Evolutionary conservation across 2,888 invertebrate genomes (phyloP).

Genomic region (Euplagia quadripunctaria): DNA sequence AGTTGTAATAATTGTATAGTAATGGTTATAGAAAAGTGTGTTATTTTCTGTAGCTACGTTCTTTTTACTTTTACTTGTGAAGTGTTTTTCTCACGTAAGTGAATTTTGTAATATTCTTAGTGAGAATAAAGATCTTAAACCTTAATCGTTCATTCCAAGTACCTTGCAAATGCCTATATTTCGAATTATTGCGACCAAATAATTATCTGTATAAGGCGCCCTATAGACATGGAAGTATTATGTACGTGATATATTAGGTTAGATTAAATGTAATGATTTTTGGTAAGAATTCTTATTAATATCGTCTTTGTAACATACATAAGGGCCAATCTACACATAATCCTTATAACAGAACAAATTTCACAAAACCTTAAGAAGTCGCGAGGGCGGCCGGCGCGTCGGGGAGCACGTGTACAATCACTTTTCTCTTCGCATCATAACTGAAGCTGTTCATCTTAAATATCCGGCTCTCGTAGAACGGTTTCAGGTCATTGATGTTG

Average conservation of each 20-base stretch:
- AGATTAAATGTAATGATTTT: neutral
- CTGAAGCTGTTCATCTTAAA: conserved; percentile 96
- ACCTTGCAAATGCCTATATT: no score
- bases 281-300: neutral
- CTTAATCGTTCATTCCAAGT: no score
- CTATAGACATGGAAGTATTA: neutral
- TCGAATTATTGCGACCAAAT: neutral
- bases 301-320: neutral
- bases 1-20: no score
- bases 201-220: neutral
- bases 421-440: conserved; percentile 94
- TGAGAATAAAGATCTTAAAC: no score
- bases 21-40: no score
- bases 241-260: no score
- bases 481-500: conserved; percentile 94
- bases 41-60: no score
- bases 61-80: no score
- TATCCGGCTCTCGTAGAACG: conserved; percentile 96
- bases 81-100: no score
- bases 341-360: neutral
- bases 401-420: conserved; percentile 94
- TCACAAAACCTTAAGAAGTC: conserved; percentile 47
- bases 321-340: conserved; percentile 8
- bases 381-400: conserved; percentile 79
- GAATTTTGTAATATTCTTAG: no score